These are phyloP conservation scores for Strongylocentrotus purpuratus DNA, from an alignment of 35 echinoderm and acorn worm genomes.

Conservation along the genomic window DNA sequence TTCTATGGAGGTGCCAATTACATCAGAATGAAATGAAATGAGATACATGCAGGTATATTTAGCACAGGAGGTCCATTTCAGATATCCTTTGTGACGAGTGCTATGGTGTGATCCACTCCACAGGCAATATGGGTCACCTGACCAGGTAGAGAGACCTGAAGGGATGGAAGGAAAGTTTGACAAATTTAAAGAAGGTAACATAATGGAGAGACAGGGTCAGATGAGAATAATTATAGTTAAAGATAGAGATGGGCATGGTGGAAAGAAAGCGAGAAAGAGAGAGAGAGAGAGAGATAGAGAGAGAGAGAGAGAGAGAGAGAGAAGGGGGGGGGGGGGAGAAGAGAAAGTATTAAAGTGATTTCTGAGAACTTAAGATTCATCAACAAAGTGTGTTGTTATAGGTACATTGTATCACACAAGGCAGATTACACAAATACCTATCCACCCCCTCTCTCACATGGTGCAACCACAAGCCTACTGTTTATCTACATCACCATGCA, in stretches of 20 bases:
- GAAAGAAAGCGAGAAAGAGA: no score
- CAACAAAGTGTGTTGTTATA: no score
- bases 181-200: not conserved
- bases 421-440: no score
- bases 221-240: not conserved
- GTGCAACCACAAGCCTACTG: no score
- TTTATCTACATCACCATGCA: no score
- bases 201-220: not conserved
- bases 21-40: not conserved
- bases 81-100: conserved; percentile 68
- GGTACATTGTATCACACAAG: no score
- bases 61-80: conserved; percentile 36
- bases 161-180: not conserved
- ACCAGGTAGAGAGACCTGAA: conserved; percentile 84
- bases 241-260: not conserved
- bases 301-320: no score
- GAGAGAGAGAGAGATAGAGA: no score
- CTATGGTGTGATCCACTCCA: conserved; percentile 88
- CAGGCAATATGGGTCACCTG: conserved; percentile 87
- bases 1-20: not conserved
- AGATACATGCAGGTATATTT: not conserved
- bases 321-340: no score
- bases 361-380: no score
- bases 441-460: no score
- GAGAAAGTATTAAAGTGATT: no score